Evolutionary conservation across 2,797 vertebrate genomes (phyloP).

Genomic region (Spondyliosoma cantharus): DNA sequence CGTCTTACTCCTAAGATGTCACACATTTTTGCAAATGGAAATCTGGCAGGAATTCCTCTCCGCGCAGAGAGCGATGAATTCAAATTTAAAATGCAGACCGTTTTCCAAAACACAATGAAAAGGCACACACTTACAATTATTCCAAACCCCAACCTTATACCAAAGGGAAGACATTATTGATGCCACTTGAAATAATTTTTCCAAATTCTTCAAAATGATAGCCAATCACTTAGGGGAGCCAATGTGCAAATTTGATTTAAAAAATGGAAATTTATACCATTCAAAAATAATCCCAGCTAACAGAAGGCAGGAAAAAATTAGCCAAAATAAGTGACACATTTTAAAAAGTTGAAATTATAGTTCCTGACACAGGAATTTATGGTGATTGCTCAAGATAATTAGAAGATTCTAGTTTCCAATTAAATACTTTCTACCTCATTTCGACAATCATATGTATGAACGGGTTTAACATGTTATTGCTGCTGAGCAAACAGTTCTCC

Average conservation of each 20-base stretch:
- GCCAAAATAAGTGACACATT: background rate
- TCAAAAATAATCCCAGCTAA: constrained; percentile 5
- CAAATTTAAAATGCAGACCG: constrained; percentile 16
- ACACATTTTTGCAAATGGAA: constrained; percentile 18
- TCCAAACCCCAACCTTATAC: constrained; percentile 14
- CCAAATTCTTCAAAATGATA: constrained; percentile 6
- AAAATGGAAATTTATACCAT: background rate
- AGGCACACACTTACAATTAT: constrained; percentile 4
- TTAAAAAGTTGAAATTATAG: background rate
- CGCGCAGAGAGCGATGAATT: constrained; percentile 2
- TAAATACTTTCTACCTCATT: background rate
- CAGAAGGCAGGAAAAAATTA: background rate
- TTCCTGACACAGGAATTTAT: background rate
- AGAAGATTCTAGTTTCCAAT: background rate
- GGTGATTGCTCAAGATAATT: background rate
- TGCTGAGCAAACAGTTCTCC: background rate
- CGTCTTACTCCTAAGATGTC: background rate
- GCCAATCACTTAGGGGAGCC: constrained; percentile 6
- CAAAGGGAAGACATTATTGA: constrained; percentile 19
- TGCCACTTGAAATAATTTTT: constrained; percentile 8
- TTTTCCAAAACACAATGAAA: constrained; percentile 18
- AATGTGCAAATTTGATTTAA: constrained; percentile 4
- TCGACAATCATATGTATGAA: background rate
- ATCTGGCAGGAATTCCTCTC: constrained; percentile 22
- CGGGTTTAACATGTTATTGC: background rate